Evolutionary conservation across 1,140 invertebrate genomes (phyloP).

Genomic region (Drosophila watanabei): DNA sequence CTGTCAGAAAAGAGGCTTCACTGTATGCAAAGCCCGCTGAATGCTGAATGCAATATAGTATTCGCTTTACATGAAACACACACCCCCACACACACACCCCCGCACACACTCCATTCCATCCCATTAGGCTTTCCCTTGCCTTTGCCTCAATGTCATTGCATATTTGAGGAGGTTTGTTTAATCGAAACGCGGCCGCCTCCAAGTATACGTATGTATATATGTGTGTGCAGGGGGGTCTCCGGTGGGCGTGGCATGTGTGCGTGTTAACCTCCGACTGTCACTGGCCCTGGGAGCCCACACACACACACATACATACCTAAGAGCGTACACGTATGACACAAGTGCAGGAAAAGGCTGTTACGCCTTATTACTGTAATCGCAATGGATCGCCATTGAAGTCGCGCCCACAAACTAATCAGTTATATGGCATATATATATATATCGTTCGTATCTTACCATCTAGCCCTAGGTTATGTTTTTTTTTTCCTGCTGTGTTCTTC

Average conservation of each 20-base stretch:
- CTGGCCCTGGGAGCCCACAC: constrained; percentile 29
- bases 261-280: constrained; percentile 41
- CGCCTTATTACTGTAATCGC: constrained; percentile 49
- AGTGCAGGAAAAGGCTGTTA: constrained; percentile 54
- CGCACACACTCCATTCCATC: not conserved
- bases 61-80: constrained; percentile 5
- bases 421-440: constrained; percentile 20
- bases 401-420: constrained; percentile 50
- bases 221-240: not conserved
- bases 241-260: constrained; percentile 56
- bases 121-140: constrained; percentile 41
- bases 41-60: constrained; percentile 41
- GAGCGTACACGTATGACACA: constrained; percentile 60
- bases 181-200: constrained; percentile 66
- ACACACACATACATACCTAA: not conserved
- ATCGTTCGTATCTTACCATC: constrained; percentile 7
- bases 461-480: not conserved
- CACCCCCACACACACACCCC: no score
- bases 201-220: constrained; percentile 7
- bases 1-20: constrained; percentile 2
- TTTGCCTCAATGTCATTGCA: constrained; percentile 79
- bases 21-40: constrained; percentile 9
- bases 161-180: constrained; percentile 79
- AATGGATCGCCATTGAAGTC: constrained; percentile 50
- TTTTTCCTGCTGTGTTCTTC: not conserved